phyloP scores from a whole-genome alignment of 2,113 vertebrate species.

The Myiagra hebetior region DNA sequence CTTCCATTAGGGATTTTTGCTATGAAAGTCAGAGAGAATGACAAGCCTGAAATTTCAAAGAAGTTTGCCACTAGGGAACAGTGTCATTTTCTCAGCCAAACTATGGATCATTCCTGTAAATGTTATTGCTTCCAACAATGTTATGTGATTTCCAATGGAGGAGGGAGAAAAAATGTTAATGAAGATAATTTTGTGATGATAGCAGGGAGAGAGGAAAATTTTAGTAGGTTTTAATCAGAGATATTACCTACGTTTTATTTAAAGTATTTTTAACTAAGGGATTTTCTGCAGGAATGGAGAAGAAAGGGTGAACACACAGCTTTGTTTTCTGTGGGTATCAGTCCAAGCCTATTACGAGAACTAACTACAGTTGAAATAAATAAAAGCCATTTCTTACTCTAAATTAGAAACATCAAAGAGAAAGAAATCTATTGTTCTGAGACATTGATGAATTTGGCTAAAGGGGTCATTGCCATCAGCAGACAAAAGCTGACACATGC shows the following conservation, averaged over 20 bases:
- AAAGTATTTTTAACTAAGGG: neutral
- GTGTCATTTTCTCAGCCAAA: neutral
- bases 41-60: neutral
- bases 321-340: neutral
- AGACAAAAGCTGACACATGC: neutral
- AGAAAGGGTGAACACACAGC: neutral
- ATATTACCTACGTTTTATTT: neutral
- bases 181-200: neutral
- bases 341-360: neutral
- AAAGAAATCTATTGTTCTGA: neutral
- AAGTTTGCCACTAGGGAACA: neutral
- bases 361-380: neutral
- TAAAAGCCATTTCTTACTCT: neutral
- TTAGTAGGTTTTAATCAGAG: neutral
- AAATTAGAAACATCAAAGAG: neutral
- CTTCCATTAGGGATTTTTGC: neutral
- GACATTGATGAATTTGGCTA: neutral
- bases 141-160: neutral
- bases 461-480: neutral
- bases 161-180: rapidly evolving
- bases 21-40: neutral
- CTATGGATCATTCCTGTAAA: neutral
- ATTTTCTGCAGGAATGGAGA: neutral
- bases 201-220: neutral
- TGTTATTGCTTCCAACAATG: neutral